Conservation (phyloP, 1,140 invertebrate genomes). For the Littorina saxatilis region DNA sequence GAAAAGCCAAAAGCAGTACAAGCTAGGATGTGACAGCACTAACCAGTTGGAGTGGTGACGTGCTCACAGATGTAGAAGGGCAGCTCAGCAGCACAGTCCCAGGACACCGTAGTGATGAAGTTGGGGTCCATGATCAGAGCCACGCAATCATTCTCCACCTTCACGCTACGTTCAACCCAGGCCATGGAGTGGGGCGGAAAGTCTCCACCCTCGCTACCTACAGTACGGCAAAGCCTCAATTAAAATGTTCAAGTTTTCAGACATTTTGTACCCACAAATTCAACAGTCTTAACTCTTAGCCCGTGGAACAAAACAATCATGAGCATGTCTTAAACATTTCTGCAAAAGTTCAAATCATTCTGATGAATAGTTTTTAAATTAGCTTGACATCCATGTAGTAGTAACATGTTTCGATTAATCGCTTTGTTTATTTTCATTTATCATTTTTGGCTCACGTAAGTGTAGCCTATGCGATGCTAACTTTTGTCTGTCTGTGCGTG, state of each 20-base stretch:
- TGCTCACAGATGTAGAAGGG: conserved; percentile 15
- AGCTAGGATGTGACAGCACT: too few species aligned
- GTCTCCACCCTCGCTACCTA: background rate
- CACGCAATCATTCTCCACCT: background rate
- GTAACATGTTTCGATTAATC: too few species aligned
- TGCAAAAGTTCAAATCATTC: too few species aligned
- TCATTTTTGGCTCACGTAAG: too few species aligned
- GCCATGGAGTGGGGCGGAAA: background rate
- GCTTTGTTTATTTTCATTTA: too few species aligned
- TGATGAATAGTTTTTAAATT: too few species aligned
- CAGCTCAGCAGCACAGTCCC: background rate
- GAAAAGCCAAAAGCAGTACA: too few species aligned
- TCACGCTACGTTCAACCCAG: background rate
- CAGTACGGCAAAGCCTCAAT: background rate
- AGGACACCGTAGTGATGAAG: background rate
- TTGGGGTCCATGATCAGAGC: background rate
- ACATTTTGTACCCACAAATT: background rate
- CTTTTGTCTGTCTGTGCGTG: too few species aligned
- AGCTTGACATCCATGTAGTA: too few species aligned
- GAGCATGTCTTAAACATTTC: background rate
- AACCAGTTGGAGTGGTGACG: too few species aligned
- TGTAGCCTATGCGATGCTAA: too few species aligned
- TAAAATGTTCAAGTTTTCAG: too few species aligned
- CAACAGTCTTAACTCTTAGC: background rate
- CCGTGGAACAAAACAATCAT: background rate